Percentiles rank a stretch among this genome's conserved stretches.
phyloP scores from a whole-genome alignment of 64 coral and sea anemone genomes.

The Pocillopora damicornis region DNA sequence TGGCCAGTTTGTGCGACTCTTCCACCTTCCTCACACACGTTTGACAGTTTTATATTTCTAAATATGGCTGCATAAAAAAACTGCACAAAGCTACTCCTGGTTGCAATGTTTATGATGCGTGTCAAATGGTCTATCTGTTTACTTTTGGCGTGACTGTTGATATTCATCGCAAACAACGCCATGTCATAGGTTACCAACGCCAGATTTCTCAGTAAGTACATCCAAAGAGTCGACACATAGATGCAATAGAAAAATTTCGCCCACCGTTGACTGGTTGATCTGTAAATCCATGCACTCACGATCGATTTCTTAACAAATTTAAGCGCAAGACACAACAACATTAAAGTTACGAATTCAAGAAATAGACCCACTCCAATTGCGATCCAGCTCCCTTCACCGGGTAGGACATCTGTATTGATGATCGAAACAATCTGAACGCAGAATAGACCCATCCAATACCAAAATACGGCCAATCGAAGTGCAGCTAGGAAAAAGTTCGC shows the following conservation, averaged over 20 bases:
- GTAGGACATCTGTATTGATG: conserved; percentile 28
- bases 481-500: conserved; percentile 42
- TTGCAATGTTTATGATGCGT: conserved; percentile 39
- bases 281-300: conserved; percentile 48
- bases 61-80: conserved; percentile 82
- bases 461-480: conserved; percentile 53
- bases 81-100: conserved; percentile 72
- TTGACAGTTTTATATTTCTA: conserved; percentile 50
- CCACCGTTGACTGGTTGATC: background rate
- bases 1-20: background rate
- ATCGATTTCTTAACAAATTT: conserved; percentile 70
- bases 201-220: conserved; percentile 68
- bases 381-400: background rate
- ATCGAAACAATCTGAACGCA: conserved; percentile 24
- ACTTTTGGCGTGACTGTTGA: background rate
- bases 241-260: conserved; percentile 27
- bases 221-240: conserved; percentile 36
- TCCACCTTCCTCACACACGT: conserved; percentile 23
- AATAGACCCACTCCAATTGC: conserved; percentile 44
- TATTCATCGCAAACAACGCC: conserved; percentile 53
- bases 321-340: conserved; percentile 51
- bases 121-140: conserved; percentile 60
- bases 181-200: conserved; percentile 63
- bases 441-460: conserved; percentile 63
- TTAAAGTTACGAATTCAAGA: conserved; percentile 46